Conservation (phyloP, 1,140 invertebrate species). For the Trichonephila clavata region DNA sequence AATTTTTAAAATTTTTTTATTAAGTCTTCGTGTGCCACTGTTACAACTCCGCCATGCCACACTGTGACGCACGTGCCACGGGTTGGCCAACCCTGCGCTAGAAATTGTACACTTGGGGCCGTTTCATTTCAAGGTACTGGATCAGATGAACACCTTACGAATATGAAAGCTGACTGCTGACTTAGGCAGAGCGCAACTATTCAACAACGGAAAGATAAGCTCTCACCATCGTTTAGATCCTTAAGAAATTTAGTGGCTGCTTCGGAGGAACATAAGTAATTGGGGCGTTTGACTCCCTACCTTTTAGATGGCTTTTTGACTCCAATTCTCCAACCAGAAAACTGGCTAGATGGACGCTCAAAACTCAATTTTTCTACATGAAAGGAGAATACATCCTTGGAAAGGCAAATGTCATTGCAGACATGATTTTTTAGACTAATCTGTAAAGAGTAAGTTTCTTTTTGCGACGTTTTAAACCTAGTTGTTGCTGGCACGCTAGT, state of each 20-base stretch:
- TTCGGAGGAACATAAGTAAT: conserved; percentile 80
- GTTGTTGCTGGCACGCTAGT: not conserved
- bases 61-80: too few species aligned
- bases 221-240: conserved; percentile 80
- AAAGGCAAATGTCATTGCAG: not conserved
- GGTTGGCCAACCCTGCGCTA: too few species aligned
- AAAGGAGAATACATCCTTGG: not conserved
- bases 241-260: conserved; percentile 22
- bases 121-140: conserved; percentile 77
- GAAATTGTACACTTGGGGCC: conserved; percentile 27
- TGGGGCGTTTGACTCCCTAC: conserved; percentile 77
- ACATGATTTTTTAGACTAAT: not conserved
- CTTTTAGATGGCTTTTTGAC: conserved; percentile 75
- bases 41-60: too few species aligned
- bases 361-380: not conserved
- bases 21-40: too few species aligned
- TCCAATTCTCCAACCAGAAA: conserved; percentile 40
- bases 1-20: too few species aligned
- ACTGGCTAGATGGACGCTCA: conserved; percentile 6
- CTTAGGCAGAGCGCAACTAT: conserved; percentile 79
- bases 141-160: conserved; percentile 79
- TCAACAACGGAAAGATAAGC: conserved; percentile 82
- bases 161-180: conserved; percentile 81
- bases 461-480: not conserved
- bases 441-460: not conserved